A percentile compares a stretch with the other conserved stretches of the same genome.
Evolutionary conservation across 2,888 invertebrate genomes (phyloP).

Genomic region (Conistra vaccinii): DNA sequence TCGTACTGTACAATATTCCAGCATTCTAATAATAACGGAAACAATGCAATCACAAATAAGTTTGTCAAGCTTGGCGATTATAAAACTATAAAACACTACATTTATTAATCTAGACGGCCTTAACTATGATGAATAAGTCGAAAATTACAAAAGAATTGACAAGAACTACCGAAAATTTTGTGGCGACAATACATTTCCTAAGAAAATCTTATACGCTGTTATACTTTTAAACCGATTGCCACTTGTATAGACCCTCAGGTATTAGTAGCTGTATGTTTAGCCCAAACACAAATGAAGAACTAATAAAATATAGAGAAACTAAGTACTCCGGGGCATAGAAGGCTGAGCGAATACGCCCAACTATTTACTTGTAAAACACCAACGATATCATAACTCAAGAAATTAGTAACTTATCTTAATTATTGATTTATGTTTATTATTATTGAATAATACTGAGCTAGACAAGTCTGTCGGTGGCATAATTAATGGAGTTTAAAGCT

Average conservation of each 20-base stretch:
- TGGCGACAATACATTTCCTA: no score
- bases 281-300: background rate
- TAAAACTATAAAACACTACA: background rate
- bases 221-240: background rate
- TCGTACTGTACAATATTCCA: no score
- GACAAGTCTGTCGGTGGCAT: conserved; percentile 39
- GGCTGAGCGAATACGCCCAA: background rate
- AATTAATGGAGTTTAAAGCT: conserved; percentile 46
- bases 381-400: conserved; percentile 57
- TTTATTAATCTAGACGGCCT: background rate
- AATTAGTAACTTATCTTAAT: conserved; percentile 60
- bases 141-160: background rate
- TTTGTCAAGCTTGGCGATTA: background rate
- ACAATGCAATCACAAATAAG: background rate
- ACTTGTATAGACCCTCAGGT: no score
- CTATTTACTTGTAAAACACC: conserved; percentile 39
- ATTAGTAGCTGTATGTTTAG: background rate
- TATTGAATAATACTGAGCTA: conserved; percentile 54
- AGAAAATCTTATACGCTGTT: no score
- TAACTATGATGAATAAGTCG: background rate
- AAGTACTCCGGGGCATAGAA: background rate
- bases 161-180: background rate
- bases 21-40: background rate
- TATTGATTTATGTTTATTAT: conserved; percentile 62
- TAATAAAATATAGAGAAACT: background rate